phyloP scores from a whole-genome alignment of 1,140 invertebrate genomes.

The Trypoxylus dichotomus region DNA sequence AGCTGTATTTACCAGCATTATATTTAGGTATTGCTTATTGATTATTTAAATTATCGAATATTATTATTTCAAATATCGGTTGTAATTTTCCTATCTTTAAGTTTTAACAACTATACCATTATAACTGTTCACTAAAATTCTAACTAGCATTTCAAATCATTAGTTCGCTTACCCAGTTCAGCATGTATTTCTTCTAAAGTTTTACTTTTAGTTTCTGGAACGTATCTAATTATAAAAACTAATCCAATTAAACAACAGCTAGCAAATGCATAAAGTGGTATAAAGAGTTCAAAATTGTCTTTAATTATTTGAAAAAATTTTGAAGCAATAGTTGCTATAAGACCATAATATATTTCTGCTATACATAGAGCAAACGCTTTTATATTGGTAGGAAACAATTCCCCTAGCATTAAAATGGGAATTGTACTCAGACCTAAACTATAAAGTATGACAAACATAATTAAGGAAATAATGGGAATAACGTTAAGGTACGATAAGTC shows the following conservation, averaged over 20 bases:
- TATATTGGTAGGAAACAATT: constrained; percentile 72
- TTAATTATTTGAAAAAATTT: constrained; percentile 68
- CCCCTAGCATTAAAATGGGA: constrained; percentile 71
- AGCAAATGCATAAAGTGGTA: constrained; percentile 74
- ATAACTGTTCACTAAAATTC: too few relatives aligned
- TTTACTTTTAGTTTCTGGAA: constrained; percentile 33
- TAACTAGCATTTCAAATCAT: background rate
- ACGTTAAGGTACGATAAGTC: constrained; percentile 55
- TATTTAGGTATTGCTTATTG: too few relatives aligned
- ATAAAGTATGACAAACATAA: constrained; percentile 70
- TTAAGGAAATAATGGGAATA: constrained; percentile 65
- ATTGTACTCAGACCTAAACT: constrained; percentile 71
- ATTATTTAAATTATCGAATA: too few relatives aligned
- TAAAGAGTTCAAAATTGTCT: constrained; percentile 64
- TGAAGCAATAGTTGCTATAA: constrained; percentile 72
- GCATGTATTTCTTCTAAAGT: constrained; percentile 31
- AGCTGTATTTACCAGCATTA: too few relatives aligned
- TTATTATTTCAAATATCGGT: too few relatives aligned
- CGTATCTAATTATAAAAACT: constrained; percentile 10
- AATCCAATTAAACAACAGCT: constrained; percentile 62
- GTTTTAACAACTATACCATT: too few relatives aligned
- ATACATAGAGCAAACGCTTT: constrained; percentile 70
- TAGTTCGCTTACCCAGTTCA: background rate
- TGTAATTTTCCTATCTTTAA: too few relatives aligned
- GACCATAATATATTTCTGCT: constrained; percentile 69